Base-by-base conservation (phyloP, 2,797 vertebrate genomes). In the Arnoldichthys spilopterus region DNA sequence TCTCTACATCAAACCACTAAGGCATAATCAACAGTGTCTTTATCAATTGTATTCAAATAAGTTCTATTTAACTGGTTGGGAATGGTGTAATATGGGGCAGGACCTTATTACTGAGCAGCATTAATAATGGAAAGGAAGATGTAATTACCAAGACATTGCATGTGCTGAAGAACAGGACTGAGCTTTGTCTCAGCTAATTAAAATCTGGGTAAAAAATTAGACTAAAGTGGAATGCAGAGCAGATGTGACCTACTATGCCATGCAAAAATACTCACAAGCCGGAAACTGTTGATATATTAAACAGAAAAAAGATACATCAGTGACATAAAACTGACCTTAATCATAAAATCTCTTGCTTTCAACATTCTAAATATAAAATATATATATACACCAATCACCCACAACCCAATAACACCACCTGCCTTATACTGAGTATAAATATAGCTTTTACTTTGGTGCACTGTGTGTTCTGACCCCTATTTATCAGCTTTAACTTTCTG, bases 41-140 rank as follows among this genome's bases (percentile, higher is more conserved):
- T 49, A n/a, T 28, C 16, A 49, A 49, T 68, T 49, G 30, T 45
- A 11, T 68, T 49, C 43, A 68, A 68, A 49, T 9, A 49, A 30
- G 66, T 77, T 28, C 66, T 30, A 69, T 49, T 77, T 61, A 62
- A n/a, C 66, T 69, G 26, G 20, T 30, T 43, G 0, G 16, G 28
- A 71, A 59, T 28, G 37, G n/a, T 16, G 1, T 62, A 62, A 62
- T 70, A 37, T 22, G 45, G 58, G 56, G 67, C 67, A 72, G 58
- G 47, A 54, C 67, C 49, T 78, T 54, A 72, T 63, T 72, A 72
- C 18, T 30, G 58, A 63, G 34, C 45, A 64, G 40, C 59, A 43
- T 64, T 72, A 37, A 78, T 54, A 64, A 78, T 40, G 45, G 69
- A 78, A 72, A 70, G 76, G 22, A 24, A 22, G n/a, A 68, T 68